phyloP scores from a whole-genome alignment of 2,888 invertebrate genomes.

The Zygaena filipendulae region DNA sequence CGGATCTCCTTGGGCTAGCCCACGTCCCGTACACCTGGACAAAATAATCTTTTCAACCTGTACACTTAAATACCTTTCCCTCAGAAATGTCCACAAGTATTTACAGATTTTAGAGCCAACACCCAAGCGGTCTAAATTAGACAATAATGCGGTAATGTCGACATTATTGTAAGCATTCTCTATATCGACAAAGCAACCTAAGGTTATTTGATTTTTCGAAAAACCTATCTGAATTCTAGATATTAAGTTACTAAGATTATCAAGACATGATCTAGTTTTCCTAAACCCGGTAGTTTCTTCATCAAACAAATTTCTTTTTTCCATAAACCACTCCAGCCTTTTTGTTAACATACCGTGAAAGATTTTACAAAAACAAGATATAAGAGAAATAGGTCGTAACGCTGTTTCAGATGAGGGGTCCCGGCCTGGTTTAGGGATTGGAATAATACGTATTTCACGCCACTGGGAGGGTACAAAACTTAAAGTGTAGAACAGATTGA shows the following conservation, averaged over 20 bases:
- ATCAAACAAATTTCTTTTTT: conserved; percentile 8
- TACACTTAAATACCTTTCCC: too few species aligned
- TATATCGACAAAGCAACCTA: conserved; percentile 14
- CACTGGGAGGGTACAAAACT: conserved; percentile 9
- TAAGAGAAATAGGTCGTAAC: conserved; percentile 6
- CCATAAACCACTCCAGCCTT: conserved; percentile 12
- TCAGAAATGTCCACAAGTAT: conserved; percentile 8
- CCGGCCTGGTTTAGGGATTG: conserved; percentile 6
- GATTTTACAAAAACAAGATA: conserved; percentile 7
- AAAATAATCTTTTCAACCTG: too few species aligned
- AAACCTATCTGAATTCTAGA: conserved; percentile 10
- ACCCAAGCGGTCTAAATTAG: too few species aligned
- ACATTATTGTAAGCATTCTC: conserved; percentile 16
- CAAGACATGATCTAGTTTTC: conserved; percentile 10
- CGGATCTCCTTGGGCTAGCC: conserved; percentile 20
- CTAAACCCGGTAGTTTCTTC: conserved; percentile 11
- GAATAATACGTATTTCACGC: too few species aligned
- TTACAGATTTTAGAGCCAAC: too few species aligned
- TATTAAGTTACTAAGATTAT: conserved; percentile 9
- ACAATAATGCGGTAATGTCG: conserved; percentile 2
- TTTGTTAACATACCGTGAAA: conserved; percentile 10
- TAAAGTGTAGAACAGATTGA: not conserved
- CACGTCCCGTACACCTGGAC: conserved; percentile 5
- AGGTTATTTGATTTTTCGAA: conserved; percentile 3
- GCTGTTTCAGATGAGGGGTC: not conserved